These are phyloP conservation scores for Hoplodrina ambigua DNA, from an alignment of 2,888 invertebrate genomes.

Conservation along the genomic window DNA sequence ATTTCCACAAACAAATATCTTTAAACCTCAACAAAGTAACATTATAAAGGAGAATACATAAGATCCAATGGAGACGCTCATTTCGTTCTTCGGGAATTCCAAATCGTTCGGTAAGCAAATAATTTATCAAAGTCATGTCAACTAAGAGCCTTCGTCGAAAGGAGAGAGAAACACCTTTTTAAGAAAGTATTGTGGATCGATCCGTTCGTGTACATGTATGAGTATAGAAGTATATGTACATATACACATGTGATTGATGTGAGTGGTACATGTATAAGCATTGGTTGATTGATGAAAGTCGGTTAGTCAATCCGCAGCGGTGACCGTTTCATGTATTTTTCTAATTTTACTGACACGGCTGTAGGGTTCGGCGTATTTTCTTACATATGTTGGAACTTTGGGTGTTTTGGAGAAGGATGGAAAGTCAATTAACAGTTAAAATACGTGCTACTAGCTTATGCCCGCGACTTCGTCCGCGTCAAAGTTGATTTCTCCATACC, in stretches of 20 bases:
- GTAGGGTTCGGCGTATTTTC: slow-evolving; percentile 25
- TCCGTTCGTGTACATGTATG: slow-evolving; percentile 49
- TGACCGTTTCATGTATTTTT: slow-evolving; percentile 56
- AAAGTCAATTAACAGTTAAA: too few species aligned
- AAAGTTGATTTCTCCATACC: too few species aligned
- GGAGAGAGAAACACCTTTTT: slow-evolving; percentile 75
- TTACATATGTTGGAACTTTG: not conserved
- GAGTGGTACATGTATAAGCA: slow-evolving; percentile 63
- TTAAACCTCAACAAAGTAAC: slow-evolving; percentile 22
- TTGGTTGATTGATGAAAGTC: slow-evolving; percentile 65
- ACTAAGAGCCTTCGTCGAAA: slow-evolving; percentile 67
- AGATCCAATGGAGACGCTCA: slow-evolving; percentile 46
- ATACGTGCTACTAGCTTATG: too few species aligned
- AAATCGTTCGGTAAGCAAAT: slow-evolving; percentile 70
- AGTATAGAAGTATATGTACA: slow-evolving; percentile 4
- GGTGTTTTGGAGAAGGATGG: not conserved
- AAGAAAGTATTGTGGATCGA: slow-evolving; percentile 76
- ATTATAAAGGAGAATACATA: slow-evolving; percentile 35
- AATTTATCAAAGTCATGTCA: slow-evolving; percentile 84
- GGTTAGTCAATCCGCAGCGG: slow-evolving; percentile 63
- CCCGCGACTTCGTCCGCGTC: too few species aligned
- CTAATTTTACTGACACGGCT: slow-evolving; percentile 41
- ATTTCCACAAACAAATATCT: slow-evolving; percentile 41
- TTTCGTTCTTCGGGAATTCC: slow-evolving; percentile 59
- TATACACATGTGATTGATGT: slow-evolving; percentile 71